Conservation (phyloP, 2,888 invertebrate genomes). For the Cecidostiba fungosa region DNA sequence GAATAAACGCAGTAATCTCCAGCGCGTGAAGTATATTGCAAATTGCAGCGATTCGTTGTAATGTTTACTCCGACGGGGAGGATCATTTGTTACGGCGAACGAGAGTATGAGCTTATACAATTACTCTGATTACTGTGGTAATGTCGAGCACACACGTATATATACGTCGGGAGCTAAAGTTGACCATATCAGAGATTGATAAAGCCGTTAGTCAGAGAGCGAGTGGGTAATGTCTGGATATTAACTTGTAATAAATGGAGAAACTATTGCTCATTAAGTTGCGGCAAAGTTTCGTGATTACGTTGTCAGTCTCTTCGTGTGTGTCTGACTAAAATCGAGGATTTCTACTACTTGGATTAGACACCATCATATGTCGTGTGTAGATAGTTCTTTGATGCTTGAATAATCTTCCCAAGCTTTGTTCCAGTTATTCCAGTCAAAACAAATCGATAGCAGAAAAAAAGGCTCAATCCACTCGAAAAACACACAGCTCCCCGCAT, state of each 20-base stretch:
- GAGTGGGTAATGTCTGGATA: background rate
- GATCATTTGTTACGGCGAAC: background rate
- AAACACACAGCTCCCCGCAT: no score
- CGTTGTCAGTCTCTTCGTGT: no score
- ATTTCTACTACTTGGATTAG: background rate
- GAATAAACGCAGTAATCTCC: no score
- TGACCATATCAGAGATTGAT: background rate
- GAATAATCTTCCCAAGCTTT: no score
- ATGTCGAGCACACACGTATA: background rate
- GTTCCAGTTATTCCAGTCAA: background rate
- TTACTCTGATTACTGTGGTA: background rate
- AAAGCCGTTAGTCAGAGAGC: background rate
- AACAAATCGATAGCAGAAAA: background rate
- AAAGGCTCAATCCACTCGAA: no score
- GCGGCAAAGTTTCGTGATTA: no score
- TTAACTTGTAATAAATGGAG: background rate
- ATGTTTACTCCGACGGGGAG: background rate
- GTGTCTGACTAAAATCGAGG: background rate
- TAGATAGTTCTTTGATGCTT: no score
- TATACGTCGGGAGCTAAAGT: background rate
- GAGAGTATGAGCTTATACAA: background rate
- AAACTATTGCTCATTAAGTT: background rate
- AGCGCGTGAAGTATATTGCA: background rate
- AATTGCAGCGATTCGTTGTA: background rate
- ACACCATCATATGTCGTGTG: background rate